Percentiles rank a stretch among this genome's conserved stretches.
Evolutionary conservation across 2,113 vertebrate genomes (phyloP).

Genomic region (Cynopterus brachyotis): DNA sequence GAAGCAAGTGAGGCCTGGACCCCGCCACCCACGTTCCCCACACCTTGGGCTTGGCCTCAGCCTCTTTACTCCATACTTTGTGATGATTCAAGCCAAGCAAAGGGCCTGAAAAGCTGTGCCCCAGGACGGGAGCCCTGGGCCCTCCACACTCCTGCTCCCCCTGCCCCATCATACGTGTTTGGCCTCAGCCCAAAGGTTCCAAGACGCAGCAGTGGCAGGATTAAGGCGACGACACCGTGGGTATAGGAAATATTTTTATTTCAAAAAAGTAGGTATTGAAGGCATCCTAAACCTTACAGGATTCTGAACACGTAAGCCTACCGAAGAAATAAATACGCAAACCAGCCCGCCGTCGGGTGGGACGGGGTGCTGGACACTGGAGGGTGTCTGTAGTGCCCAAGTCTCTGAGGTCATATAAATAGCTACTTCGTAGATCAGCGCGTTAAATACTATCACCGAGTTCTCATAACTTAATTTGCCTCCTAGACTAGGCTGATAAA

Average conservation of each 20-base stretch:
- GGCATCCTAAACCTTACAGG: conserved; percentile 50
- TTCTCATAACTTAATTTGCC: background rate
- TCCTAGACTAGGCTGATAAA: background rate
- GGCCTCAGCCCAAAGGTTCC: background rate
- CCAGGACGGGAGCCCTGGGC: background rate
- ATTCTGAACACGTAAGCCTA: background rate
- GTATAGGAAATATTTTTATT: conserved; percentile 71
- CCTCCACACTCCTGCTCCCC: rapidly evolving
- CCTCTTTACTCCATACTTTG: background rate
- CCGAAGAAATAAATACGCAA: conserved; percentile 61
- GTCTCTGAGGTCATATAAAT: background rate
- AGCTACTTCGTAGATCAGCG: conserved; percentile 36
- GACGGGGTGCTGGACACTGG: background rate
- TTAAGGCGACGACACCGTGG: background rate
- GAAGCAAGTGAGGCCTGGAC: background rate
- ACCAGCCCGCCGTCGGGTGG: background rate
- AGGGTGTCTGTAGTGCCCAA: background rate
- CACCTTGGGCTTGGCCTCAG: background rate
- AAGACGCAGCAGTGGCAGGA: background rate
- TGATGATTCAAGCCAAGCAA: rapidly evolving
- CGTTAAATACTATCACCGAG: conserved; percentile 47
- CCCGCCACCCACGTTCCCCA: rapidly evolving
- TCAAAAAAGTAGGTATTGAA: conserved; percentile 76
- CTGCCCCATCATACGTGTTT: rapidly evolving
- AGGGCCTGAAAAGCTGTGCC: background rate